These are phyloP conservation scores for Odontocerum albicorne DNA, from an alignment of 2,888 invertebrate species.

Conservation along the genomic window DNA sequence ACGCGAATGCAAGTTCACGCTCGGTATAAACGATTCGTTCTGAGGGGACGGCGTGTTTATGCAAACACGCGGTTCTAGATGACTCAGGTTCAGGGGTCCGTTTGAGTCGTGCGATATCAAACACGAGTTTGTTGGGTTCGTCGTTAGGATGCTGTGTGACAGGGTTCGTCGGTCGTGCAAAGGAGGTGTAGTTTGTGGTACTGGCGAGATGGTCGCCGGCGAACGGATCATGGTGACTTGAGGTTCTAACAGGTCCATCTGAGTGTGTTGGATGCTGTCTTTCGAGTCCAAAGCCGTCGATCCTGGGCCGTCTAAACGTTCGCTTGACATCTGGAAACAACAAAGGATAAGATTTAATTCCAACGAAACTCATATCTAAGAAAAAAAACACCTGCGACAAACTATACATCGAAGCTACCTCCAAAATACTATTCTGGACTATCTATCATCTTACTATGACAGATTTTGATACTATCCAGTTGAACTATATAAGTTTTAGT, in stretches of 20 bases:
- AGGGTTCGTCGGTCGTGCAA: background rate
- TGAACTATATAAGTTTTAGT: no score
- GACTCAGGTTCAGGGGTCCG: conserved; percentile 53
- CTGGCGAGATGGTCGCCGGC: conserved; percentile 21
- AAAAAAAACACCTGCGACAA: no score
- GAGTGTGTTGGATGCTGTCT: conserved; percentile 54
- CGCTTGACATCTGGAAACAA: conserved; percentile 57
- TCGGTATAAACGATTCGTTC: conserved; percentile 21
- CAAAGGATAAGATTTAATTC: no score
- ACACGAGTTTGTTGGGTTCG: conserved; percentile 1
- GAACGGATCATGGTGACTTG: conserved; percentile 21
- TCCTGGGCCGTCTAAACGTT: conserved; percentile 55
- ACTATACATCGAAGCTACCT: no score
- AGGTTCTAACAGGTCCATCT: conserved; percentile 43
- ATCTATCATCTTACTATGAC: no score
- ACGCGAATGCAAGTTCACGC: conserved; percentile 10
- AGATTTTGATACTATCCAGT: no score
- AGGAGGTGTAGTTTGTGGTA: conserved; percentile 17
- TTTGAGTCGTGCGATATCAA: conserved; percentile 47
- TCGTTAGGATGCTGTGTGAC: background rate
- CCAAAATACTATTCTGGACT: no score
- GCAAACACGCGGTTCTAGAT: conserved; percentile 43
- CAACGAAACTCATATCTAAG: no score
- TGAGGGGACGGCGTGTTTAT: conserved; percentile 29
- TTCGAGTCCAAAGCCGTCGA: conserved; percentile 53